phyloP scores from a whole-genome alignment of 2,797 vertebrate genomes.

The Smutsia temminckii region DNA sequence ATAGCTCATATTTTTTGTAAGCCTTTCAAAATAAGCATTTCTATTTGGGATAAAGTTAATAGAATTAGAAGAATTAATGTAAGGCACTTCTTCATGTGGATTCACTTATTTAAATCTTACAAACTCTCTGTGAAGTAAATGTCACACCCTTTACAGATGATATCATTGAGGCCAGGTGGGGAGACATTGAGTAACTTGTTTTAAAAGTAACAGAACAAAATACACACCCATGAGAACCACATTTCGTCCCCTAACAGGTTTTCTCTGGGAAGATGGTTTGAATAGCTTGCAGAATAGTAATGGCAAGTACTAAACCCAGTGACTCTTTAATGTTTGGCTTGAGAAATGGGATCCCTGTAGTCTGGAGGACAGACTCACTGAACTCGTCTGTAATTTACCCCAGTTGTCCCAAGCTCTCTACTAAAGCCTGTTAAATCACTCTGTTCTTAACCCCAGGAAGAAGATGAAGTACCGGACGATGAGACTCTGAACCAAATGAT shows the following conservation, averaged over 20 bases:
- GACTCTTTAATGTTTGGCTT: not conserved
- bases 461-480: slow-evolving; percentile 98
- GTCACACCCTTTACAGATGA: slow-evolving; percentile 9
- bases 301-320: not conserved
- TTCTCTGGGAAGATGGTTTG: not conserved
- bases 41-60: not conserved
- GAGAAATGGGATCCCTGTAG: not conserved
- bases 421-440: slow-evolving; percentile 47
- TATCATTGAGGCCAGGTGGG: not conserved
- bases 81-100: not conserved
- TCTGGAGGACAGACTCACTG: not conserved
- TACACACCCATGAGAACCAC: not conserved
- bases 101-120: not conserved
- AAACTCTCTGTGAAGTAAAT: not conserved
- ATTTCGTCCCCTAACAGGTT: slow-evolving; percentile 17
- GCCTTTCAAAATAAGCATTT: slow-evolving; percentile 36
- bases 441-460: slow-evolving; percentile 88
- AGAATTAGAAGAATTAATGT: not conserved
- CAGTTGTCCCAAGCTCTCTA: not conserved
- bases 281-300: not conserved
- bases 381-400: no score
- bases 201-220: slow-evolving; percentile 33
- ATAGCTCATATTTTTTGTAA: not conserved
- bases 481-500: slow-evolving; percentile 99
- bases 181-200: slow-evolving; percentile 32